phyloP scores from a whole-genome alignment of 2,797 vertebrate species.

The Myotis vivesi region DNA sequence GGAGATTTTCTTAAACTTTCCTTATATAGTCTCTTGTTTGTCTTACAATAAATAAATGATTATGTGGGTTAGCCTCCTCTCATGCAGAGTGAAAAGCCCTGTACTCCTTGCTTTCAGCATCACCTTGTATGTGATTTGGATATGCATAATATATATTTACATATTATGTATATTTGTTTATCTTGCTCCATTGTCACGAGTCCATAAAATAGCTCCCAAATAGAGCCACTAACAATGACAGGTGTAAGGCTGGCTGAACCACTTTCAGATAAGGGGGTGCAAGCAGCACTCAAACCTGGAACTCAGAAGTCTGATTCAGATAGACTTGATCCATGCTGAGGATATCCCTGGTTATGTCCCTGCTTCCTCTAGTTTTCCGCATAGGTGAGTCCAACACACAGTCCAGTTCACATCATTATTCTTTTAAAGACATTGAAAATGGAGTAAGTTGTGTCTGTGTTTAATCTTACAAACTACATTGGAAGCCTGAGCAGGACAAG shows the following conservation, averaged over 20 bases:
- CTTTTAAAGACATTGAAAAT: background rate
- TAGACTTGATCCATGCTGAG: background rate
- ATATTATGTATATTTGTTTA: background rate
- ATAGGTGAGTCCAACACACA: background rate
- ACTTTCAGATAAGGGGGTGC: background rate
- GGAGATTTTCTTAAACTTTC: slow-evolving; percentile 54
- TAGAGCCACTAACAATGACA: background rate
- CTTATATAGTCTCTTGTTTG: slow-evolving; percentile 13
- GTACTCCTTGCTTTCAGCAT: slow-evolving; percentile 16
- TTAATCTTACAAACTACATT: slow-evolving; percentile 21
- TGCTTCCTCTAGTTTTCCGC: slow-evolving; percentile 11
- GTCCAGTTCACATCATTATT: background rate
- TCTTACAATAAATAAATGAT: slow-evolving; percentile 16
- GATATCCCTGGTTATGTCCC: background rate
- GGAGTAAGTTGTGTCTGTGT: slow-evolving; percentile 3
- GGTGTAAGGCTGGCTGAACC: background rate
- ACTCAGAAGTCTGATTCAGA: slow-evolving; percentile 2
- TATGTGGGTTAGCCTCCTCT: background rate
- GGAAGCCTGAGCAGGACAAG: slow-evolving; percentile 44
- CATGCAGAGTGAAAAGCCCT: background rate
- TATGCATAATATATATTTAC: background rate
- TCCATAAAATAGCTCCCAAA: slow-evolving; percentile 6
- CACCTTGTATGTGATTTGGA: background rate
- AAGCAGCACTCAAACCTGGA: background rate
- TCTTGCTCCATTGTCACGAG: background rate